Evolutionary conservation across 2,797 vertebrate species (phyloP).

Genomic region (Cyprinodon diabolis): DNA sequence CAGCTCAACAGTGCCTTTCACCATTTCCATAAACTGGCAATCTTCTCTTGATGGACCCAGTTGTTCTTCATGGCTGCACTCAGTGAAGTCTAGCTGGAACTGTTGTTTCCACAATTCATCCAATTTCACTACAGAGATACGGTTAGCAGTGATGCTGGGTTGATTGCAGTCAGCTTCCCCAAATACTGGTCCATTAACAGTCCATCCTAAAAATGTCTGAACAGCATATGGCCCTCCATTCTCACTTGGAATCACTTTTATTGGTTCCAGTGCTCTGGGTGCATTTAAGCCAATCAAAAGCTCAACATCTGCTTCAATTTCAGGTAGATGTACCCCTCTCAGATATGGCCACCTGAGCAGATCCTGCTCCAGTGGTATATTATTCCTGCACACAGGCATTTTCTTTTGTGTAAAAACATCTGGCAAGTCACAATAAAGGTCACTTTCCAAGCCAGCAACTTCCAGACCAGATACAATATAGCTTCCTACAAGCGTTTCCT

Average conservation of each 20-base stretch:
- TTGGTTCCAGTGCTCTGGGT: neutral
- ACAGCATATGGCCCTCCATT: neutral
- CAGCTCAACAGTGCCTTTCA: neutral
- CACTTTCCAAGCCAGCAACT: neutral
- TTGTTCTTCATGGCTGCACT: neutral
- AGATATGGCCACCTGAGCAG: neutral
- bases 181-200: neutral
- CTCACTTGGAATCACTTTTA: neutral
- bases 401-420: neutral
- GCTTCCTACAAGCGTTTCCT: neutral
- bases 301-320: neutral
- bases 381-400: neutral
- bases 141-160: neutral
- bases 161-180: neutral
- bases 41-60: neutral
- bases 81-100: neutral
- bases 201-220: neutral
- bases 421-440: neutral
- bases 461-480: neutral
- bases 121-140: neutral
- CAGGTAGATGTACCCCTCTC: neutral
- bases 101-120: neutral
- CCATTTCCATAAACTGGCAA: neutral
- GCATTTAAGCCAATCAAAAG: neutral
- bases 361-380: neutral